These are phyloP conservation scores for Poecilia gillii DNA, from an alignment of 2,797 vertebrate genomes.

Conservation along the genomic window DNA sequence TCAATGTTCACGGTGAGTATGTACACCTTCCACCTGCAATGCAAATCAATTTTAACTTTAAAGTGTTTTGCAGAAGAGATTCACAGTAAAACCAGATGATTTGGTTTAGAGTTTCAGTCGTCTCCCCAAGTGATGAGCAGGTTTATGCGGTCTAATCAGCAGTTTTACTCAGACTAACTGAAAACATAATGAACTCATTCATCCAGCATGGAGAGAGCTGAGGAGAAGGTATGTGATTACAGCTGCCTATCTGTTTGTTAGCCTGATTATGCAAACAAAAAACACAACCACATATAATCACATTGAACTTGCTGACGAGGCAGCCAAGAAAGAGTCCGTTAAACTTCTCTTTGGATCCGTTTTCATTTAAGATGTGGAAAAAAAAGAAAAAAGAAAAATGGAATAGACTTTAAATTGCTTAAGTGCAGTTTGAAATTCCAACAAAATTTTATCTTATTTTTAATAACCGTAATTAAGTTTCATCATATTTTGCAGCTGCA, in stretches of 20 bases:
- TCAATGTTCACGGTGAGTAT: not conserved
- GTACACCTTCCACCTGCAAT: not conserved
- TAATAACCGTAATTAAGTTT: not conserved
- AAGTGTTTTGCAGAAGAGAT: constrained; percentile 2
- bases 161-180: constrained; percentile 3
- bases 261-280: constrained; percentile 2
- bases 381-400: not conserved
- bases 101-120: constrained; percentile 20
- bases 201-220: not conserved
- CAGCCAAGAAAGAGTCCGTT: not conserved
- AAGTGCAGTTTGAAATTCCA: not conserved
- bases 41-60: constrained; percentile 8
- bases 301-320: constrained; percentile 1
- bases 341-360: not conserved
- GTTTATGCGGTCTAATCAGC: constrained; percentile 27
- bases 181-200: constrained; percentile 11
- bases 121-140: constrained; percentile 17
- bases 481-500: not conserved
- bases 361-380: not conserved
- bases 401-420: not conserved
- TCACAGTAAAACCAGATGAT: not conserved
- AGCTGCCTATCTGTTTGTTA: constrained; percentile 6
- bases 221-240: constrained; percentile 9
- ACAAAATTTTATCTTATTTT: not conserved
- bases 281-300: not conserved